Conservation (phyloP, 1,140 invertebrate species). For the Lasioglossum albipes region DNA sequence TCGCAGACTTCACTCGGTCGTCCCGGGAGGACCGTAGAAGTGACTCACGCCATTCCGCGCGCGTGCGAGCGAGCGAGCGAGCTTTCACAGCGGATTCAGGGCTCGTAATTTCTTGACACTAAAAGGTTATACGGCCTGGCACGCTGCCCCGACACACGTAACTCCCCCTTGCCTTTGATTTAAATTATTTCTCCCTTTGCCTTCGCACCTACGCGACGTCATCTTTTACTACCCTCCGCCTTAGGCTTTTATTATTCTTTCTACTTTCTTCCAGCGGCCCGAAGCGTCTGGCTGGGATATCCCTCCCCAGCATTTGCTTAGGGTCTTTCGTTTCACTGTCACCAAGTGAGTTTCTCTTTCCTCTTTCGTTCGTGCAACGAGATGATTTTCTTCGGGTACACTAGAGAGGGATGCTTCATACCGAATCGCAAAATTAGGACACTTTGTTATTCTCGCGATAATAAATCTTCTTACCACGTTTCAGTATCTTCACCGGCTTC, state of each 20-base stretch:
- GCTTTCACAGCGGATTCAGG: slow-evolving; percentile 18
- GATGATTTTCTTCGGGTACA: background rate
- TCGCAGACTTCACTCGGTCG: background rate
- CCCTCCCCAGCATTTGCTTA: background rate
- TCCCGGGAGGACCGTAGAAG: background rate
- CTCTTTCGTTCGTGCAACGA: background rate
- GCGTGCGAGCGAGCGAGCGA: slow-evolving; percentile 15
- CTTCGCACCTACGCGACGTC: slow-evolving; percentile 11
- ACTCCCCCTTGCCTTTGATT: slow-evolving; percentile 49
- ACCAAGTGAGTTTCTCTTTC: background rate
- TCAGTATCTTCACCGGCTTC: too few species aligned
- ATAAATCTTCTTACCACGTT: too few species aligned
- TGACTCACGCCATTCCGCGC: slow-evolving; percentile 35
- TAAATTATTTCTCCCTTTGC: slow-evolving; percentile 49
- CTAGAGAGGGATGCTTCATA: too few species aligned
- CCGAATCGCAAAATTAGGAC: too few species aligned
- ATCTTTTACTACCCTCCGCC: slow-evolving; percentile 20
- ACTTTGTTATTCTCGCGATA: too few species aligned
- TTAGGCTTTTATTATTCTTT: slow-evolving; percentile 32
- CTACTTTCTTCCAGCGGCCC: slow-evolving; percentile 5
- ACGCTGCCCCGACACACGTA: slow-evolving; percentile 31
- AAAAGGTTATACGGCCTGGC: slow-evolving; percentile 27
- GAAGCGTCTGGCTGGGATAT: background rate
- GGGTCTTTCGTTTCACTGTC: background rate
- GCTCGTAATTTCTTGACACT: slow-evolving; percentile 46